Percentiles rank a stretch among this genome's conserved stretches.
phyloP scores from a whole-genome alignment of 2,113 vertebrate genomes.

The Campylorhamphus procurvoides region DNA sequence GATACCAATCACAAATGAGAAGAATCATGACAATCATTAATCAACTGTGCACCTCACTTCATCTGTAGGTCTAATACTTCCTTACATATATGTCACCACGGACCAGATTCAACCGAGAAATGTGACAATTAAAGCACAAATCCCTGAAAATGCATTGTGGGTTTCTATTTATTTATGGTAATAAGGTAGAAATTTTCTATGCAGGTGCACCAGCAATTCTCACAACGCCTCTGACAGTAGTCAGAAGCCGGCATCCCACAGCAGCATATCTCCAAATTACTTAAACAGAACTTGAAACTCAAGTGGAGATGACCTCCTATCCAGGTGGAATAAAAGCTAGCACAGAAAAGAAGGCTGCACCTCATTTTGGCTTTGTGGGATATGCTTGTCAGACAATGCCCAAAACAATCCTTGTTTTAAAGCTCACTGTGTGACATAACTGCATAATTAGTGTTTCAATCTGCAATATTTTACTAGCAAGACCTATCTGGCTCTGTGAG shows the following conservation, averaged over 20 bases:
- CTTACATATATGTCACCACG: not conserved
- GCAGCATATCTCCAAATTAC: not conserved
- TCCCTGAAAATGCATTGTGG: not conserved
- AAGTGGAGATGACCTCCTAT: not conserved
- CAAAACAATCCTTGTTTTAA: not conserved
- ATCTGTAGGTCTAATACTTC: not conserved
- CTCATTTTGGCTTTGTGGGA: not conserved
- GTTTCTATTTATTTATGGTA: not conserved
- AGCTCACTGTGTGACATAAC: not conserved
- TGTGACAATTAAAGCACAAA: not conserved
- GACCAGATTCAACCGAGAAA: not conserved
- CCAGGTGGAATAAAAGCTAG: not conserved
- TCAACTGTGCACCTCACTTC: not conserved
- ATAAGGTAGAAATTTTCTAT: not conserved
- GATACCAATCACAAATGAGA: not conserved
- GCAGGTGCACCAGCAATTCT: not conserved
- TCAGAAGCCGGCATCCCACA: not conserved
- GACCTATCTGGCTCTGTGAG: not conserved
- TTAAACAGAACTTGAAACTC: not conserved
- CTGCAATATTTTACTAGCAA: not conserved
- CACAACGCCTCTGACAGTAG: not conserved
- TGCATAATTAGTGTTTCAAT: accelerated
- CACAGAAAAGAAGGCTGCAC: not conserved
- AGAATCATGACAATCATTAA: not conserved
- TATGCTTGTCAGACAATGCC: not conserved